Evolutionary conservation across 1,140 invertebrate species (phyloP), one percentile per base, ranked within the genome.

Genomic region (Pseudomyrmex flavicornis): DNA sequence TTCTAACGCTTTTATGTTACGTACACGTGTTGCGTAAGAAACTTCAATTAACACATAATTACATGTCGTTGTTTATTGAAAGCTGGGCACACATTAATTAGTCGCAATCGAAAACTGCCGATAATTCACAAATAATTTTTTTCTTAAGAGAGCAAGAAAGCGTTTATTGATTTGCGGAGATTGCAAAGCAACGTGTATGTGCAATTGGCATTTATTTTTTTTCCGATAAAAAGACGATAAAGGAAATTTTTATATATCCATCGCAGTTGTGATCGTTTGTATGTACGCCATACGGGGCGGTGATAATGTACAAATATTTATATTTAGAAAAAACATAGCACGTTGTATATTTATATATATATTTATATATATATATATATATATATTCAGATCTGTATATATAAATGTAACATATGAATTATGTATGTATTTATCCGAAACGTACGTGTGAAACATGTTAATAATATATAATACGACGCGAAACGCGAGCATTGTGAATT

Each of bases 381-480:
- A 85, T 35, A 35, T 9, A 72, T 66, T 26, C 5, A 35, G 5
- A 5, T 62, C 17, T 44, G 0, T 59, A 13, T 61, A 65, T 74
- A 65, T 83, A 13, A 44, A n/a, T 26, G n/a, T 54, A 76, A 20
- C 13, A 50, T 63, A 87, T 7, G 48, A 54, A 72, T 2, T 85
- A n/a, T n/a, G 9, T 62, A 74, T 76, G 83, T 70, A 79, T 80
- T 72, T 89, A 35, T 65, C 22, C 50, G 58, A 66, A 58, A 20
- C 2, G 4, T 35, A 48, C 61, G 35, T 79, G 26, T 35, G 56
- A 65, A 46, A 54, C 50, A 73, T 35, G 54, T 35, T 69, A 9
- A 26, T 80, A 15, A 3, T 13, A 62, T 82, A 17, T 10, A 15
- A 82, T 54, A 52, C n/a, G 13, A 35, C 35, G 35, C 35, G 35